phyloP scores from a whole-genome alignment of 2,888 invertebrate genomes.

The Latrodectus hesperus region DNA sequence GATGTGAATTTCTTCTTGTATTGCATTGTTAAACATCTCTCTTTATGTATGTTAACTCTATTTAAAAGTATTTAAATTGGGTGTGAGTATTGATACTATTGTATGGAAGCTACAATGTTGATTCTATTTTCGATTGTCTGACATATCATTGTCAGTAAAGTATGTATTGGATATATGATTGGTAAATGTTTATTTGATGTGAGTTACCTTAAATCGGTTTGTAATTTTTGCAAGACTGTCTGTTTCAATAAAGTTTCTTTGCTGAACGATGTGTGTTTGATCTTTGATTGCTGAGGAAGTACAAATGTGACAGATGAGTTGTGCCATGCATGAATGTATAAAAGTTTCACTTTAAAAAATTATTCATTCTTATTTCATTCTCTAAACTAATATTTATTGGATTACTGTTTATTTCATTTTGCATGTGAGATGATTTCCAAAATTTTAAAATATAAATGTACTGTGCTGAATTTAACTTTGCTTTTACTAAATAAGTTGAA shows the following conservation, averaged over 20 bases:
- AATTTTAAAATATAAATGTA: no score
- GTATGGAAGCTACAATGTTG: constrained; percentile 53
- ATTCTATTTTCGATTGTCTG: neutral
- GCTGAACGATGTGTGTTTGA: constrained; percentile 68
- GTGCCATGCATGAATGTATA: neutral
- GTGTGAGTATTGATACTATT: constrained; percentile 40
- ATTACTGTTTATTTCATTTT: no score
- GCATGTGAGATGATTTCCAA: no score
- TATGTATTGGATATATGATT: constrained; percentile 59
- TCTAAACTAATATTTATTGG: no score
- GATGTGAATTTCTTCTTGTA: constrained; percentile 33
- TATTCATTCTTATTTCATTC: no score
- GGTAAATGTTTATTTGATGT: constrained; percentile 59
- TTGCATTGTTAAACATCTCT: constrained; percentile 25
- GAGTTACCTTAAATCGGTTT: constrained; percentile 57
- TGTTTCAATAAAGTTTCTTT: constrained; percentile 67
- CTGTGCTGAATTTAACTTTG: no score
- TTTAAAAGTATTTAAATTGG: constrained; percentile 40
- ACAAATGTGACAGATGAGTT: neutral
- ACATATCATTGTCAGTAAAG: constrained; percentile 13
- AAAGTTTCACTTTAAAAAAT: neutral
- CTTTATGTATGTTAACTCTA: constrained; percentile 42
- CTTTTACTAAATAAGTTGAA: no score
- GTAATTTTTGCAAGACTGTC: constrained; percentile 61
- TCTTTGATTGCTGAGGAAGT: constrained; percentile 40